phyloP scores from a whole-genome alignment of 2,113 vertebrate species.

The Pelmatolapia mariae region DNA sequence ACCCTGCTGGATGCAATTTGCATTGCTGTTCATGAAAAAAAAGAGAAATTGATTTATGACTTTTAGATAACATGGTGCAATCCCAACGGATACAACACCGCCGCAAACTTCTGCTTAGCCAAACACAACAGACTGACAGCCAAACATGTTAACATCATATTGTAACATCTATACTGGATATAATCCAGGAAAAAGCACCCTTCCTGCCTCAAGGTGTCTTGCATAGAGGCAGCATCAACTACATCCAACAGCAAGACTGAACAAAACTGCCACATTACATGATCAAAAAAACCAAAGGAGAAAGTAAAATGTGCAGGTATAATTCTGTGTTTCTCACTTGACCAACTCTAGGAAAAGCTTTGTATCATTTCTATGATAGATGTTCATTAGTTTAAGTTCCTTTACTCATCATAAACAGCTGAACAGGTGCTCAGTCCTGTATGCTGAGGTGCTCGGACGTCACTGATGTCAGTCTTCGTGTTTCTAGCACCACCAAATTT shows the following conservation, averaged over 20 bases:
- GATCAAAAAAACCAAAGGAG: neutral
- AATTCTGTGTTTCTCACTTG: neutral
- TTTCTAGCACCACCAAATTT: neutral
- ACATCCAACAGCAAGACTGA: neutral
- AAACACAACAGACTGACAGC: neutral
- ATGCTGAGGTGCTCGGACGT: neutral
- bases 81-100: neutral
- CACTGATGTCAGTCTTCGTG: neutral
- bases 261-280: neutral
- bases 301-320: neutral
- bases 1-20: neutral
- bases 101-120: neutral
- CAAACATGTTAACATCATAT: neutral
- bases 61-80: neutral
- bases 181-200: neutral
- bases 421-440: neutral
- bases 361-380: neutral
- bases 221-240: neutral
- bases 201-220: neutral
- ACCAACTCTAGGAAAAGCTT: neutral
- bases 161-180: neutral
- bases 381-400: neutral
- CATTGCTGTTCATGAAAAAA: neutral
- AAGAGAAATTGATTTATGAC: neutral
- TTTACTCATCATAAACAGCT: neutral